phyloP scores from a whole-genome alignment of 2,888 invertebrate species.

The Pterobdella sp. region DNA sequence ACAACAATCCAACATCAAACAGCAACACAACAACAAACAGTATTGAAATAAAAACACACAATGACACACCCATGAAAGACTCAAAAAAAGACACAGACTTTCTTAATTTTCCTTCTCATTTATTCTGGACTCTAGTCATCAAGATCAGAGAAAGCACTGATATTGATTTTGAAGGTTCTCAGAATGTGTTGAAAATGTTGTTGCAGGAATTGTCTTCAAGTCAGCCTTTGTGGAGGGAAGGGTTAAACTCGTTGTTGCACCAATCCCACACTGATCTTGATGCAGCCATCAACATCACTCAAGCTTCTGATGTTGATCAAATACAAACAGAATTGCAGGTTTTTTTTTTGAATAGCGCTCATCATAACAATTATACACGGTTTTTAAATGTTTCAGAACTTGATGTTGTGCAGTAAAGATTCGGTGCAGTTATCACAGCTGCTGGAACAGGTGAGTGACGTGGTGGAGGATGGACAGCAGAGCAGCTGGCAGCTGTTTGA shows the following conservation, averaged over 20 bases:
- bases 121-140: constrained; percentile 17
- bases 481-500: constrained; percentile 90
- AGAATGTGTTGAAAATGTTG: not conserved
- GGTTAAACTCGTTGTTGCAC: constrained; percentile 4
- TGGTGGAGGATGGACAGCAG: constrained; percentile 89
- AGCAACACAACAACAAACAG: not conserved
- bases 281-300: not conserved
- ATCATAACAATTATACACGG: not conserved
- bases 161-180: constrained; percentile 9
- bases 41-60: not conserved
- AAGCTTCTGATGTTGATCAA: not conserved
- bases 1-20: not conserved
- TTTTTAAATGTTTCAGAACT: not conserved
- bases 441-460: constrained; percentile 53
- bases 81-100: not conserved
- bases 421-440: not conserved
- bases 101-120: constrained; percentile 5
- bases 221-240: not conserved
- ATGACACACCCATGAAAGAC: not conserved
- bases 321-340: not conserved
- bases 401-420: not conserved
- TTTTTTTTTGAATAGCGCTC: not conserved
- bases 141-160: constrained; percentile 17
- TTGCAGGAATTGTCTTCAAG: not conserved
- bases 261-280: constrained; percentile 5